Base-by-base conservation (phyloP, 2,888 invertebrate genomes). In the Cerceris ruficornis region DNA sequence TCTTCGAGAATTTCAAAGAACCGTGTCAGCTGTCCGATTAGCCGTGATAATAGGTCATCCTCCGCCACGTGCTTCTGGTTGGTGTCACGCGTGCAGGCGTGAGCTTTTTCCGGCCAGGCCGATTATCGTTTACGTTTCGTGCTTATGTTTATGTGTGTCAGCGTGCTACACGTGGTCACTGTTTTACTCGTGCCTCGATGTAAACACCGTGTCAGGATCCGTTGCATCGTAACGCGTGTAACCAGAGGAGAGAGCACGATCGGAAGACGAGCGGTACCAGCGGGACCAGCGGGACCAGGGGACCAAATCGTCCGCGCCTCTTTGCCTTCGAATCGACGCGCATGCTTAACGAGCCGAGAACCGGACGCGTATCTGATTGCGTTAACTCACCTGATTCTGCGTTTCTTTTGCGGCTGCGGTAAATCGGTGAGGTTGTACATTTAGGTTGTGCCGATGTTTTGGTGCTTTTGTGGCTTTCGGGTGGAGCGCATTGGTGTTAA, bases 101-200 rank as follows among this genome's bases (percentile, higher is more conserved):
- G 75, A 67, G 72, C 85, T 82, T 80, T 77, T 83, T 77, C 79
- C 69, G 73, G 78, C 58, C 70, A 42, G 79, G 43, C 41, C 72
- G 81, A 77, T 80, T 49, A 67, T 75, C 77, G 80, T 80, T 84
- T 84, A 82, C 84, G 77, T 66, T 68, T 67, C 54, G 59, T 77
- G 87, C 85, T 88, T 87, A 86, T 78, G 80, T 84, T 86, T 80
- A 85, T 81, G 80, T 83, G 74, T 80, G 88, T 88, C 87, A 87
- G 82, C 88, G 77, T 72, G 71, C 65, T 82, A 83, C 87, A 87
- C 85, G 86, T 88, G 86, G 87, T 84, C 82, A 82, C 82, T 86
- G 82, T 83, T 87, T 79, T 72, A 81, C 83, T 70, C 83, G 83
- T 83, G 83, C 83, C 69, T 55, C 83, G 59, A 17, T 70, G 75